phyloP scores from a whole-genome alignment of 2,888 invertebrate species.

The Urechis unicinctus region DNA sequence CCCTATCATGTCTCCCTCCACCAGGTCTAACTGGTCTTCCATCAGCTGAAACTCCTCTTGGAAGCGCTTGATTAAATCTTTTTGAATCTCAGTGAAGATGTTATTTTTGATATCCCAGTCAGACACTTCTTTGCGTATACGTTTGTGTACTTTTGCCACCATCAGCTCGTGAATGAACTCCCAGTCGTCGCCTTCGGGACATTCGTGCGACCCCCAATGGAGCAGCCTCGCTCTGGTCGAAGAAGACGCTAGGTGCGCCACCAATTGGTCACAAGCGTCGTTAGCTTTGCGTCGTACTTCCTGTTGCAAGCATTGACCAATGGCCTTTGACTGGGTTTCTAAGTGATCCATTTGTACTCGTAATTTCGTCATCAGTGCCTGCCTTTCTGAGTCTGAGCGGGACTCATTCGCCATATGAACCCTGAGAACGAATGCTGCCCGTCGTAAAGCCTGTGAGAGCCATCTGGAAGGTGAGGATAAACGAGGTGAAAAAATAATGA shows the following conservation, averaged over 20 bases:
- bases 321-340: constrained; percentile 6
- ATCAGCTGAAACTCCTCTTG: constrained; percentile 34
- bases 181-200: constrained; percentile 17
- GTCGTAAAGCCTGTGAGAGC: constrained; percentile 4
- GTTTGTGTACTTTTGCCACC: constrained; percentile 14
- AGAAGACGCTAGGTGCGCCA: constrained; percentile 8
- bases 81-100: constrained; percentile 19
- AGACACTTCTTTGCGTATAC: constrained; percentile 29
- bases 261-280: constrained; percentile 11
- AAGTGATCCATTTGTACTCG: constrained; percentile 13
- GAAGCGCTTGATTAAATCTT: constrained; percentile 26
- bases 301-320: constrained; percentile 5
- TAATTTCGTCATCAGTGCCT: constrained; percentile 11
- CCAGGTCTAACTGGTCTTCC: constrained; percentile 34
- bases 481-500: too few species aligned
- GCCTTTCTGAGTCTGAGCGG: constrained; percentile 6
- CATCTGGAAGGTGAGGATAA: constrained; percentile 1
- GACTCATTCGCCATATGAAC: constrained; percentile 8
- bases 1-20: constrained; percentile 30
- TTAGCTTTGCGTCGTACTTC: constrained; percentile 2
- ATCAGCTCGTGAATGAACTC: constrained; percentile 10
- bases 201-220: constrained; percentile 10
- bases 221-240: constrained; percentile 12
- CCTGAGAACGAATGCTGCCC: constrained; percentile 4
- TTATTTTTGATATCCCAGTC: constrained; percentile 30